A percentile compares a stretch with the other conserved stretches of the same genome.
phyloP scores from a whole-genome alignment of 2,888 invertebrate genomes.

The Folsomia candida region DNA sequence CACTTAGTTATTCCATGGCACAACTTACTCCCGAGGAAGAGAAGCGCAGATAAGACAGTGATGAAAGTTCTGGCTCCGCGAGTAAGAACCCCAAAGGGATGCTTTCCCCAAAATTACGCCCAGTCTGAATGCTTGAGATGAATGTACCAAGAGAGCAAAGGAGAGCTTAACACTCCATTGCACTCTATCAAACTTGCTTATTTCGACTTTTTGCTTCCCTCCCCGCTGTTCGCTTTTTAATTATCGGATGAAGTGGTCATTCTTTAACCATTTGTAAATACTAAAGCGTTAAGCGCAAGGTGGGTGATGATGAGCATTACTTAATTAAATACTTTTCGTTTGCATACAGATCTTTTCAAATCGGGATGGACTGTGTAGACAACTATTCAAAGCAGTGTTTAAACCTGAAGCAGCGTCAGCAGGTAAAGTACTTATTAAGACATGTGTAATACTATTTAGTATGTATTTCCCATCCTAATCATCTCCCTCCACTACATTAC shows the following conservation, averaged over 20 bases:
- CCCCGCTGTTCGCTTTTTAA: no score
- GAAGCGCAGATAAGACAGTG: neutral
- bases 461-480: no score
- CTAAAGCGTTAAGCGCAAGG: no score
- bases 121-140: neutral
- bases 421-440: slow-evolving; percentile 24
- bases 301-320: no score
- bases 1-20: neutral
- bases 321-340: neutral
- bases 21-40: neutral
- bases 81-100: neutral
- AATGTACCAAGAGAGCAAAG: neutral
- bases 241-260: neutral
- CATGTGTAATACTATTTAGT: no score
- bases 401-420: slow-evolving; percentile 24
- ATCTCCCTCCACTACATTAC: no score
- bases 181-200: neutral
- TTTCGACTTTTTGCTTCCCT: neutral
- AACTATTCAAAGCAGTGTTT: slow-evolving; percentile 38
- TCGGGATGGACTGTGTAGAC: slow-evolving; percentile 36
- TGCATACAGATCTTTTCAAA: slow-evolving; percentile 33
- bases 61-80: neutral
- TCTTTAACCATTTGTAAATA: neutral
- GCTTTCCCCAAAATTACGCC: neutral
- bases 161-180: neutral